Percentiles rank a stretch among this genome's conserved stretches.
phyloP scores from a whole-genome alignment of 2,888 invertebrate species.

The Phyllotreta cruciferae region DNA sequence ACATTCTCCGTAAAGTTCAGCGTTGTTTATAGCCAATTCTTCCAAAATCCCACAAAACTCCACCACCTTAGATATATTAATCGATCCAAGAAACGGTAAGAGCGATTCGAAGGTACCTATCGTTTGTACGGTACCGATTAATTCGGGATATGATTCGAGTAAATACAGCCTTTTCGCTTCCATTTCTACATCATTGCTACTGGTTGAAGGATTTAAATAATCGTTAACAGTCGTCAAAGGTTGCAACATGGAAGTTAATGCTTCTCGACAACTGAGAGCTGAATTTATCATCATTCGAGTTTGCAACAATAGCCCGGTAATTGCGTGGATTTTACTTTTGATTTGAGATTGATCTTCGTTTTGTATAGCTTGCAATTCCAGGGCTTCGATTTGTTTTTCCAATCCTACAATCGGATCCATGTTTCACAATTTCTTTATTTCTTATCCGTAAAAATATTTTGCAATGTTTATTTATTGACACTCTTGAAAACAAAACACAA shows the following conservation, averaged over 20 bases:
- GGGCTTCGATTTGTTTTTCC: slow-evolving; percentile 60
- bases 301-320: slow-evolving; percentile 60
- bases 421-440: background rate
- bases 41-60: slow-evolving; percentile 60
- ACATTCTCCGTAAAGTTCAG: slow-evolving; percentile 58
- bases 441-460: too few species aligned
- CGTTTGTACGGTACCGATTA: slow-evolving; percentile 57
- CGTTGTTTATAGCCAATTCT: slow-evolving; percentile 56
- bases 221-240: slow-evolving; percentile 61
- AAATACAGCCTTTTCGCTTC: slow-evolving; percentile 62
- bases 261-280: slow-evolving; percentile 63
- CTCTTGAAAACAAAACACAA: too few species aligned
- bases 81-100: slow-evolving; percentile 58
- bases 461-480: too few species aligned
- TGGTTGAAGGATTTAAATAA: slow-evolving; percentile 60
- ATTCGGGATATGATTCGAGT: slow-evolving; percentile 59
- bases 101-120: slow-evolving; percentile 59
- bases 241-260: slow-evolving; percentile 59
- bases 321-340: slow-evolving; percentile 50
- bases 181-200: slow-evolving; percentile 58
- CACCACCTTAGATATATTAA: slow-evolving; percentile 58
- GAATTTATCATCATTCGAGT: slow-evolving; percentile 62
- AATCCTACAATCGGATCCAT: slow-evolving; percentile 55
- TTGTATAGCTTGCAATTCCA: slow-evolving; percentile 61
- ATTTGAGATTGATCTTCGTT: slow-evolving; percentile 47